Evolutionary conservation across 2,797 vertebrate genomes (phyloP).

Genomic region (Ctenochaetus hawaiiensis): DNA sequence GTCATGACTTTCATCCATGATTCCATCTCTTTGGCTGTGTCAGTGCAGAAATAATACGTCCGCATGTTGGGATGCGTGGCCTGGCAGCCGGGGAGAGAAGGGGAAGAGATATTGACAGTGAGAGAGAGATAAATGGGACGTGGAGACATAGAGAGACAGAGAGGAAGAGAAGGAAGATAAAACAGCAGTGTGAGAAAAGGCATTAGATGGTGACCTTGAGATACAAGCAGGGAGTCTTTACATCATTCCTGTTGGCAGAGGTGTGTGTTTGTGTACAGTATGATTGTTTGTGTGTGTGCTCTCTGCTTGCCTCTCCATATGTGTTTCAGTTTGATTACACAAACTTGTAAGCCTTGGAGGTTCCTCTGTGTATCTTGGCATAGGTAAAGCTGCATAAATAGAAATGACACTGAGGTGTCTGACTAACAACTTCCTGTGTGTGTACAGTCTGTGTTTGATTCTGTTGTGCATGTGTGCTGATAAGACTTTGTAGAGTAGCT

Average conservation of each 20-base stretch:
- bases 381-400: neutral
- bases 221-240: conserved; percentile 15
- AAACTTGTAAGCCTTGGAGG: conserved; percentile 16
- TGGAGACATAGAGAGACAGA: neutral
- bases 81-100: conserved; percentile 69
- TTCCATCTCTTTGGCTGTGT: conserved; percentile 96
- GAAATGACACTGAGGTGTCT: neutral
- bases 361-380: neutral
- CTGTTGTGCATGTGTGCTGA: neutral
- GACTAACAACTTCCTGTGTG: neutral
- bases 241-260: conserved; percentile 23
- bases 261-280: conserved; percentile 12
- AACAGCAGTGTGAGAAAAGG: conserved; percentile 25
- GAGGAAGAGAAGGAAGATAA: neutral
- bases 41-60: conserved; percentile 98
- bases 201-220: conserved; percentile 25
- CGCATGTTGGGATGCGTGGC: conserved; percentile 98
- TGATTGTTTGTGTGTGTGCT: conserved; percentile 4
- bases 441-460: neutral
- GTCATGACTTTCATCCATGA: conserved; percentile 98
- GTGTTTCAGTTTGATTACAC: conserved; percentile 15
- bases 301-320: neutral
- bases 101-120: neutral
- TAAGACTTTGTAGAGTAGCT: neutral
- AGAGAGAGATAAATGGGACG: neutral